phyloP scores from a whole-genome alignment of 2,888 invertebrate genomes.

The Drosophila mercatorum region DNA sequence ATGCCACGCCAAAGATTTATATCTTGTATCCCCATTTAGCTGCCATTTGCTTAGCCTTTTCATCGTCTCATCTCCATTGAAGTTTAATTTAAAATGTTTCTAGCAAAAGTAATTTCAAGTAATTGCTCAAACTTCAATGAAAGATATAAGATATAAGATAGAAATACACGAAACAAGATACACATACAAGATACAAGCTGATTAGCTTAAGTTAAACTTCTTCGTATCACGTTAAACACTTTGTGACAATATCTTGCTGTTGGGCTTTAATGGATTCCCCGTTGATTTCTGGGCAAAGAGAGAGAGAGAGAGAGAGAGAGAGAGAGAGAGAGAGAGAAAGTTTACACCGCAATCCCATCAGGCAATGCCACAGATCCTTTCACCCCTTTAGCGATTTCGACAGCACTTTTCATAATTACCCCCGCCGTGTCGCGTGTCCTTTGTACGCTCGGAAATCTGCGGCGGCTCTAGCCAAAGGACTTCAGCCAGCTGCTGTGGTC shows the following conservation, averaged over 20 bases:
- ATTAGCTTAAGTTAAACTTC: background rate
- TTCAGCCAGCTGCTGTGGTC: slow-evolving; percentile 35
- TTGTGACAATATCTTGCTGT: slow-evolving; percentile 3
- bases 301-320: background rate
- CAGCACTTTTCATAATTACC: slow-evolving; percentile 49
- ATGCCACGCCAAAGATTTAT: background rate
- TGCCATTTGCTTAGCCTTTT: background rate
- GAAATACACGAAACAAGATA: background rate
- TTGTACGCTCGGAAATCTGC: slow-evolving; percentile 19
- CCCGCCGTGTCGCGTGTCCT: slow-evolving; percentile 12
- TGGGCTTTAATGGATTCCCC: slow-evolving; percentile 4
- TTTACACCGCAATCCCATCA: slow-evolving; percentile 32
- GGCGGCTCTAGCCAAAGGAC: slow-evolving; percentile 21
- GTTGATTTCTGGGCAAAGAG: slow-evolving; percentile 6
- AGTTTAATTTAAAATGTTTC: background rate
- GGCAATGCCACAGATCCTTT: slow-evolving; percentile 12
- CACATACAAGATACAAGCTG: slow-evolving; percentile 4
- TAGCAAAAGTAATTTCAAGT: background rate
- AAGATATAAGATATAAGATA: background rate
- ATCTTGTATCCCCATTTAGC: background rate
- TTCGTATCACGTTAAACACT: background rate
- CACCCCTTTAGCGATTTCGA: slow-evolving; percentile 24
- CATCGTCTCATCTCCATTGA: background rate
- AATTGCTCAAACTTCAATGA: background rate
- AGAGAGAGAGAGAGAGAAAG: background rate